phyloP scores from a whole-genome alignment of 2,888 invertebrate genomes.

The Leistus spinibarbis region DNA sequence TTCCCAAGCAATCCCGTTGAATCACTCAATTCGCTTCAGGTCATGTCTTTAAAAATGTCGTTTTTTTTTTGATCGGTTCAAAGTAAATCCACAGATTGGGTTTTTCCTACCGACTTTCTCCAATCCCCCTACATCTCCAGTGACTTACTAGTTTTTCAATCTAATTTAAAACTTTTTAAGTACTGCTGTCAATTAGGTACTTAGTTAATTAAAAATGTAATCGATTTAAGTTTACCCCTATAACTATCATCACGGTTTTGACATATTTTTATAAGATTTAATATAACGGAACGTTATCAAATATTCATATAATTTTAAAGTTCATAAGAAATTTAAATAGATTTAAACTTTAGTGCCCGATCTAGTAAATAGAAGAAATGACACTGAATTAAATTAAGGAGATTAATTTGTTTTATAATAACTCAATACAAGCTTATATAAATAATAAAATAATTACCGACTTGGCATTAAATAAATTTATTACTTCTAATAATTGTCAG shows the following conservation, averaged over 20 bases:
- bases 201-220: background rate
- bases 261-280: too few relatives aligned
- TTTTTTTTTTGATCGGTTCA: background rate
- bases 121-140: background rate
- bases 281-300: too few relatives aligned
- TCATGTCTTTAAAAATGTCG: background rate
- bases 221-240: background rate
- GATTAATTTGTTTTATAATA: too few relatives aligned
- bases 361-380: too few relatives aligned
- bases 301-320: too few relatives aligned
- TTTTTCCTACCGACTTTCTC: background rate
- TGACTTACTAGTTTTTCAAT: background rate
- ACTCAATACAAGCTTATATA: too few relatives aligned
- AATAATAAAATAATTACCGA: too few relatives aligned
- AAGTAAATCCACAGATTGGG: background rate
- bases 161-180: background rate
- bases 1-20: background rate
- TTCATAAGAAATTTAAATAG: too few relatives aligned
- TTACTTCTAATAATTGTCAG: too few relatives aligned
- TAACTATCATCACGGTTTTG: background rate
- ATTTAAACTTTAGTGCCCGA: too few relatives aligned
- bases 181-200: background rate
- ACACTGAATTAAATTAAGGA: too few relatives aligned
- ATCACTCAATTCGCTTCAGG: background rate
- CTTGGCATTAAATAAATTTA: too few relatives aligned